Conservation (phyloP, 2,888 invertebrate genomes). For the Bugula neritina region DNA sequence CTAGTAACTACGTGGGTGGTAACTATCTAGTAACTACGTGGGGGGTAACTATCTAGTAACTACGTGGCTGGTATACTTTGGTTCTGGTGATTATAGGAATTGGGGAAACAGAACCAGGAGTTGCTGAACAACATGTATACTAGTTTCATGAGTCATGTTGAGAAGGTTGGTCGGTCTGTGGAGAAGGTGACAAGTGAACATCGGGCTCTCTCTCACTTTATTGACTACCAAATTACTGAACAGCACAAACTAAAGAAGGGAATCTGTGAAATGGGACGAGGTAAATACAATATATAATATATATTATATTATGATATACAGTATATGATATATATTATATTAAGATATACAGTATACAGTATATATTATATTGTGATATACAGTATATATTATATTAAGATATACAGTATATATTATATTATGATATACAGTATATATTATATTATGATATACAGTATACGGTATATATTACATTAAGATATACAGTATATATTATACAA, state of each 20-base stretch:
- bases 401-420: not conserved
- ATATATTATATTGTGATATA: not conserved
- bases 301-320: not conserved
- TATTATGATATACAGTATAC: not conserved
- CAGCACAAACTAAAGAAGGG: slow-evolving; percentile 12
- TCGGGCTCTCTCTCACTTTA: slow-evolving; percentile 6
- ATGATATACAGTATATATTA: not conserved
- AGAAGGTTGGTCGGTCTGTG: not conserved
- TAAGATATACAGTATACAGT: not conserved
- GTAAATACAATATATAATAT: not conserved
- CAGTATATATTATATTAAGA: not conserved
- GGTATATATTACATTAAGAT: not conserved
- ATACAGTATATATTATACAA: not conserved
- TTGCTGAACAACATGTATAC: slow-evolving; percentile 2
- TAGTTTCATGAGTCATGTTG: slow-evolving; percentile 5
- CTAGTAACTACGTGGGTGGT: no score
- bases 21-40: no score
- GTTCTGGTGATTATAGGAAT: no score
- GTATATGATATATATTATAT: not conserved
- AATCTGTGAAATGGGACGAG: slow-evolving; percentile 12
- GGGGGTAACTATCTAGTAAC: no score
- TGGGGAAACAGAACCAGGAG: slow-evolving; percentile 19
- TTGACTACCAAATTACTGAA: not conserved
- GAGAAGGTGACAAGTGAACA: slow-evolving; percentile 9
- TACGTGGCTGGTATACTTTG: no score